Base-by-base conservation (phyloP, 2,888 invertebrate species). In the Creontiades dilutus region DNA sequence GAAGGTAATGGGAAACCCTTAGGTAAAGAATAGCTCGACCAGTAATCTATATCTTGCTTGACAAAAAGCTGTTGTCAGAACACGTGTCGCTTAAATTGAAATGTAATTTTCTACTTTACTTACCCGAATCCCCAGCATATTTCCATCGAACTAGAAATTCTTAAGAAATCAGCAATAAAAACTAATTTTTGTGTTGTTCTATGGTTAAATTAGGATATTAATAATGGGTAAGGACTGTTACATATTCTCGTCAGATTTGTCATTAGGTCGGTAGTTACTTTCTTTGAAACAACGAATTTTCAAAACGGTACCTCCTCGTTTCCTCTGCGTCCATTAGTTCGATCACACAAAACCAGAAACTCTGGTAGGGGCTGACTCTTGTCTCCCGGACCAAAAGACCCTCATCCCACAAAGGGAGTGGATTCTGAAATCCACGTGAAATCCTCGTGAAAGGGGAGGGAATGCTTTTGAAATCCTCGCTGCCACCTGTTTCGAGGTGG, bases 401-500 rank as follows among this genome's bases (percentile, higher is more conserved):
- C 61, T 61, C 9, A 9, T 1, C 14, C 19, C 19, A 19, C 61
- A 61, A 61, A 61, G 9, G 61, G 61, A 61, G 61, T 61, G 19
- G 61, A 61, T 16, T 9, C 19, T 19, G 61, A 61, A 61, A 61
- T 61, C 19, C 61, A n/a, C n/a, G n/a, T n/a, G n/a, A n/a, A n/a
- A n/a, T n/a, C n/a, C n/a, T n/a, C 19, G n/a, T 61, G 61, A n/a
- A n/a, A n/a, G 19, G 9, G 2, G 61, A 52, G 61, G 61, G 61
- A 61, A 61, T 61, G 61, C 61, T 61, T 61, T 61, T 61, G 61
- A 61, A 61, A 61, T 61, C 61, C 61, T 61, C n/a, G 61, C 13
- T 7, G 52, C 52, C 16, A 52, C 52, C 52, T 52, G 61, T 61
- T 61, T 61, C 61, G n/a, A 61, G 37, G 37, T 19, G 61, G 61